Evolutionary conservation across 2,888 invertebrate genomes (phyloP).

Genomic region (Lacanobia wlatinum): DNA sequence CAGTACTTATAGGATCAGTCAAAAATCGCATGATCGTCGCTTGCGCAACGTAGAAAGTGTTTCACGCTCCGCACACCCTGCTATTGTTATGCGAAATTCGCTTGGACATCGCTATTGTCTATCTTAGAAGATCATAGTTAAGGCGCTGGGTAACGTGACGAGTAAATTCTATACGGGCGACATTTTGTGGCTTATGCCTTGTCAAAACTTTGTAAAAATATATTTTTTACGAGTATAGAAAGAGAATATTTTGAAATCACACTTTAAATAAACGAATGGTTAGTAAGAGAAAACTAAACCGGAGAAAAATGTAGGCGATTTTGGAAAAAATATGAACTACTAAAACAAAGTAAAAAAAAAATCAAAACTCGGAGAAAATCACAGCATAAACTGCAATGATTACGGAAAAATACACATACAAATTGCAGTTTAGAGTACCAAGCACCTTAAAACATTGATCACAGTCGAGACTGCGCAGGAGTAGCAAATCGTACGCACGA

Average conservation of each 20-base stretch:
- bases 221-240: too few relatives aligned
- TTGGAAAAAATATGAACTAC: neutral
- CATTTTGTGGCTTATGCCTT: neutral
- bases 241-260: too few relatives aligned
- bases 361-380: neutral
- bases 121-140: slow-evolving; percentile 40
- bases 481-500: slow-evolving; percentile 39
- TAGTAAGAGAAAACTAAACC: neutral
- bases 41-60: slow-evolving; percentile 78
- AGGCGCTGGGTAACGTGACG: neutral
- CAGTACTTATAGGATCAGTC: slow-evolving; percentile 47
- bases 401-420: neutral
- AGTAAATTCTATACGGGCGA: neutral
- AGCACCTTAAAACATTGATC: slow-evolving; percentile 23
- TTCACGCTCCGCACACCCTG: slow-evolving; percentile 71
- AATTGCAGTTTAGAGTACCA: neutral
- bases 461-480: slow-evolving; percentile 33
- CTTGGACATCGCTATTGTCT: slow-evolving; percentile 68
- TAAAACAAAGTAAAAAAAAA: neutral
- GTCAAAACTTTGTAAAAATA: neutral
- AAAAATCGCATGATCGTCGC: slow-evolving; percentile 60
- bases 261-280: too few relatives aligned
- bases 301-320: neutral
- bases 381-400: neutral
- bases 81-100: slow-evolving; percentile 75